Evolutionary conservation across 2,888 invertebrate species (phyloP).

Genomic region (Oscheius sp.): DNA sequence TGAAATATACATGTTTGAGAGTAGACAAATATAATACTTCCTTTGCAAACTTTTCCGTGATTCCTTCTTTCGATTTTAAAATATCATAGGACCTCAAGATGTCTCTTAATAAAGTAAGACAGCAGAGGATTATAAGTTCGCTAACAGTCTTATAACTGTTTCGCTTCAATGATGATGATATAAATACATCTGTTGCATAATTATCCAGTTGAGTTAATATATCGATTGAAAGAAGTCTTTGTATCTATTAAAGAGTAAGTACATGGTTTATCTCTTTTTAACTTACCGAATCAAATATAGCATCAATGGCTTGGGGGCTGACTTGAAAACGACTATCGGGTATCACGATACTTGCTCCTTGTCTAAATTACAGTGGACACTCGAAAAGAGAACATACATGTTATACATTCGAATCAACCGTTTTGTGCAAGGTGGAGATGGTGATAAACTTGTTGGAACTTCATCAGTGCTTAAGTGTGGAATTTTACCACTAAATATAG

Average conservation of each 20-base stretch:
- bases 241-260: conserved; percentile 41
- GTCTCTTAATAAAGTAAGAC: conserved; percentile 89
- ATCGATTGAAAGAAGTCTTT: conserved; percentile 46
- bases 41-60: conserved; percentile 59
- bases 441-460: conserved; percentile 2
- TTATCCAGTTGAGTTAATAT: conserved; percentile 49
- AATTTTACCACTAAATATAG: background rate
- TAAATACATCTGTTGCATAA: conserved; percentile 44
- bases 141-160: conserved; percentile 94
- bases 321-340: background rate
- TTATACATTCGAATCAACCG: conserved; percentile 42
- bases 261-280: background rate
- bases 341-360: conserved; percentile 22
- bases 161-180: conserved; percentile 74
- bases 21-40: too few species aligned
- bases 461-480: conserved; percentile 18
- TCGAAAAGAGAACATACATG: conserved; percentile 16
- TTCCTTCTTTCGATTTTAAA: conserved; percentile 32
- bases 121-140: conserved; percentile 90
- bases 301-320: conserved; percentile 15
- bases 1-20: too few species aligned
- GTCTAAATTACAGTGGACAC: conserved; percentile 18
- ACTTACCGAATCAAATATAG: conserved; percentile 20
- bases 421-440: background rate
- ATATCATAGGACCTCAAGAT: conserved; percentile 72